Base-by-base conservation (phyloP, 2,888 invertebrate species). In the Seladonia tumulorum region DNA sequence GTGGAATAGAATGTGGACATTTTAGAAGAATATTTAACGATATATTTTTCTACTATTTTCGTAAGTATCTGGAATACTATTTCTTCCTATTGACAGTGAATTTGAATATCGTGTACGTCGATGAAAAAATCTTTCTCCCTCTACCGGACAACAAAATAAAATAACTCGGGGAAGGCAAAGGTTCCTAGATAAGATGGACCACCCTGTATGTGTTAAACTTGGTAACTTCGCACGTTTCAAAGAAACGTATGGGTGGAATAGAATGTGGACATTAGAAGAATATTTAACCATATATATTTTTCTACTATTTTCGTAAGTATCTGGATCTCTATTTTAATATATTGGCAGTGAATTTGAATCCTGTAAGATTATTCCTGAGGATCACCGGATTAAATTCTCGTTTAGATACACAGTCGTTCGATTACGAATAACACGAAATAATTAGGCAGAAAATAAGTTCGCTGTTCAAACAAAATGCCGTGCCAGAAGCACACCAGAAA, bases 91-190 rank as follows among this genome's bases (percentile, higher is more conserved):
- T 53, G 22, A 2, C 53, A 22, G 18, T n/a, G n/a, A 57, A 57
- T 4, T 57, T 60, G 25, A 66, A 35, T 66, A 66, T 66, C 35
- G 39, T 66, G 66, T 66, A 66, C 66, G 35, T 22, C 66, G 66
- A 66, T 66, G 18, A 35, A 35, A 3, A 66, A 35, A 35, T 35
- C 12, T 35, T 35, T 66, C 3, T 8, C 35, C 25, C 66, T 3
- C 35, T 66, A 18, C 29, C 29, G 5, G 29, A 18, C 18, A 14
- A 18, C 18, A 66, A 35, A 66, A 35, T 29, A 8, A 66, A 66
- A 66, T 35, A 18, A 39, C 4, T 10, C 35, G 3, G 4, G 35
- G 66, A 66, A 66, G 39, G 22, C 10, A 35, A 35, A 35, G 0
- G 29, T 7, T 66, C 10, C 35, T 22, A 29, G 7, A 63, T 25